phyloP scores from a whole-genome alignment of 2,888 invertebrate genomes.

The Diogma glabrata region DNA sequence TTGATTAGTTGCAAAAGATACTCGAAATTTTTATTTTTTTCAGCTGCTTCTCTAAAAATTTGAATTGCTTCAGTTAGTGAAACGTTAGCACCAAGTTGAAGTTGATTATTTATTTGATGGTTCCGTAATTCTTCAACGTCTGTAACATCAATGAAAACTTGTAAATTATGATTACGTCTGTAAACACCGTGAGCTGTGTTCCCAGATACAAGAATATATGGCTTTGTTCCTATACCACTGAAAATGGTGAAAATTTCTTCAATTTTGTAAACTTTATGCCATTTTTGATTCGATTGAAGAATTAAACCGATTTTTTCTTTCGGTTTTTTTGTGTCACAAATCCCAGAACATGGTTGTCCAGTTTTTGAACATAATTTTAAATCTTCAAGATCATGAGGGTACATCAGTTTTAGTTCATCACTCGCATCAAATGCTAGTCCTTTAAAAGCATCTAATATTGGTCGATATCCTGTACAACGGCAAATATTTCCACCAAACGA shows the following conservation, averaged over 20 bases:
- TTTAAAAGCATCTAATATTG: constrained; percentile 45
- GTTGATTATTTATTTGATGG: constrained; percentile 27
- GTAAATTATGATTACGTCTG: constrained; percentile 20
- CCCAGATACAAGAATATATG: constrained; percentile 53
- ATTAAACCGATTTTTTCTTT: constrained; percentile 24
- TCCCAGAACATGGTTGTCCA: constrained; percentile 20
- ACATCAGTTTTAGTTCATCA: constrained; percentile 28
- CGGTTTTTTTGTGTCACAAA: constrained; percentile 49
- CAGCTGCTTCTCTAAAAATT: constrained; percentile 27
- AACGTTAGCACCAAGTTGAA: constrained; percentile 39
- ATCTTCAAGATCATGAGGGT: constrained; percentile 39
- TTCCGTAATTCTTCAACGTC: constrained; percentile 42
- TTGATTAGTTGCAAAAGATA: constrained; percentile 40
- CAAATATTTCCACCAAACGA: constrained; percentile 55
- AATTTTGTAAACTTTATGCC: constrained; percentile 38
- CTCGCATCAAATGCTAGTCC: constrained; percentile 38
- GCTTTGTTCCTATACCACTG: constrained; percentile 31
- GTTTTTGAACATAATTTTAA: constrained; percentile 33
- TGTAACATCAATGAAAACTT: constrained; percentile 47
- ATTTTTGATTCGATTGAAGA: constrained; percentile 35
- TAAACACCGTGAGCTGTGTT: constrained; percentile 55
- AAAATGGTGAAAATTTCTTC: neutral
- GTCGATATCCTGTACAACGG: constrained; percentile 50
- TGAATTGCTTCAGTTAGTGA: constrained; percentile 38
- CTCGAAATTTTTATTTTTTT: constrained; percentile 35